Conservation (phyloP, 2,888 invertebrate species). For the Hylaea fasciaria region DNA sequence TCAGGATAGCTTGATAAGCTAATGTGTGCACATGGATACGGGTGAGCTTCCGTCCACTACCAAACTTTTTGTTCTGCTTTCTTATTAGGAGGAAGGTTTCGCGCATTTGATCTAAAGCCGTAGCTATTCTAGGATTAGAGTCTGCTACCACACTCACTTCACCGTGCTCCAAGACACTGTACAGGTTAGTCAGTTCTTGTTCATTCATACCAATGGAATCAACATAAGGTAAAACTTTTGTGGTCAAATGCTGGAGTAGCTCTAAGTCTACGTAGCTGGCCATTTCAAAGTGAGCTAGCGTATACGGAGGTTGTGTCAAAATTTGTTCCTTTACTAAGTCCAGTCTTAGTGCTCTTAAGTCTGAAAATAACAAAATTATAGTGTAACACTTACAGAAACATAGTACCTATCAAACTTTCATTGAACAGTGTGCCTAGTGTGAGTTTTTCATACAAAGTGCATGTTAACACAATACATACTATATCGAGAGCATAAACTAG, state of each 20-base stretch:
- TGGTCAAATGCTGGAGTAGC: constrained; percentile 87
- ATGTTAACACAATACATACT: too few species aligned
- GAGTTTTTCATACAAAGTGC: too few species aligned
- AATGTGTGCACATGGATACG: constrained; percentile 94
- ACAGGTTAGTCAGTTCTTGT: constrained; percentile 92
- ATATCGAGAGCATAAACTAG: too few species aligned
- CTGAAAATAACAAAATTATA: constrained; percentile 70
- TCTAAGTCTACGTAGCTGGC: constrained; percentile 92
- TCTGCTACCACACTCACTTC: constrained; percentile 90
- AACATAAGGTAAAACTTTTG: constrained; percentile 88
- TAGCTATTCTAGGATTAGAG: constrained; percentile 91
- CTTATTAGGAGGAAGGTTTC: constrained; percentile 85
- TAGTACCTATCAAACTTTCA: too few species aligned
- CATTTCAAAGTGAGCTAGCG: constrained; percentile 93
- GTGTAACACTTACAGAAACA: too few species aligned
- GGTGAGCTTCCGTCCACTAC: constrained; percentile 85
- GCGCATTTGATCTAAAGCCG: constrained; percentile 92
- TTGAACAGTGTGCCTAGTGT: too few species aligned
- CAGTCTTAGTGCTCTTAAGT: constrained; percentile 86
- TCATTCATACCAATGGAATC: constrained; percentile 96
- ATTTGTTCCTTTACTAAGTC: constrained; percentile 88
- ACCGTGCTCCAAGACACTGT: constrained; percentile 88
- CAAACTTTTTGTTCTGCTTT: constrained; percentile 66
- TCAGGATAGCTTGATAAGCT: constrained; percentile 94
- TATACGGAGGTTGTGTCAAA: constrained; percentile 82